Evolutionary conservation across 2,113 vertebrate genomes (phyloP).

Genomic region (Chamaea fasciata): DNA sequence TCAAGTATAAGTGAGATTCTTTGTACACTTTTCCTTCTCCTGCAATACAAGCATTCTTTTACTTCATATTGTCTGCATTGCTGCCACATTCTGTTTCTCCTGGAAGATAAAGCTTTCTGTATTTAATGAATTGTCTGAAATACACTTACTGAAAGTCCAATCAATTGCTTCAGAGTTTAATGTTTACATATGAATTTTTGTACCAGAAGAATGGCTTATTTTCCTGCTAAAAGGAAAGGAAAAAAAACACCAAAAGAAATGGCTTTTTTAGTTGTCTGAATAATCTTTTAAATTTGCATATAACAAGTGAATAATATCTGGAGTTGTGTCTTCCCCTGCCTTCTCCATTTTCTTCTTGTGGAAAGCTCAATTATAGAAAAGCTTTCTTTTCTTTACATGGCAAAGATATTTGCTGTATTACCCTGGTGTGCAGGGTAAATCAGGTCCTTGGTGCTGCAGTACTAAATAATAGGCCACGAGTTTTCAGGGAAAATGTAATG

Average conservation of each 20-base stretch:
- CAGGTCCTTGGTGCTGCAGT: neutral
- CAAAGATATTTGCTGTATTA: neutral
- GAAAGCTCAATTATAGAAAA: neutral
- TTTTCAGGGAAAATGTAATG: constrained; percentile 12
- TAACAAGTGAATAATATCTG: neutral
- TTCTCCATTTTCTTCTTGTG: neutral
- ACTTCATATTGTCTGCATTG: neutral
- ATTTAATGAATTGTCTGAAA: neutral
- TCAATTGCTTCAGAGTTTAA: neutral
- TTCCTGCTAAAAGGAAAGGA: neutral
- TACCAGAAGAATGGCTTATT: neutral
- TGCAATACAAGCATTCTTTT: neutral
- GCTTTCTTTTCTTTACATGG: neutral
- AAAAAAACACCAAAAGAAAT: rapidly evolving
- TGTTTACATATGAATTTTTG: neutral
- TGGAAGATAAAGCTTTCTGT: neutral
- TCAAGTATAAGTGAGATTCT: neutral
- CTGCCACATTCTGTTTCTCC: neutral
- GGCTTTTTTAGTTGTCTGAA: neutral
- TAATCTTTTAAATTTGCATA: neutral
- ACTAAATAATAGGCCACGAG: neutral
- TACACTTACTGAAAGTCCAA: neutral
- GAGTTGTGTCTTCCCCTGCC: neutral
- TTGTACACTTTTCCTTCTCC: neutral
- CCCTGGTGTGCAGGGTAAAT: neutral